Base-by-base conservation (phyloP, 2,797 vertebrate species). In the Lateolabrax maculatus region DNA sequence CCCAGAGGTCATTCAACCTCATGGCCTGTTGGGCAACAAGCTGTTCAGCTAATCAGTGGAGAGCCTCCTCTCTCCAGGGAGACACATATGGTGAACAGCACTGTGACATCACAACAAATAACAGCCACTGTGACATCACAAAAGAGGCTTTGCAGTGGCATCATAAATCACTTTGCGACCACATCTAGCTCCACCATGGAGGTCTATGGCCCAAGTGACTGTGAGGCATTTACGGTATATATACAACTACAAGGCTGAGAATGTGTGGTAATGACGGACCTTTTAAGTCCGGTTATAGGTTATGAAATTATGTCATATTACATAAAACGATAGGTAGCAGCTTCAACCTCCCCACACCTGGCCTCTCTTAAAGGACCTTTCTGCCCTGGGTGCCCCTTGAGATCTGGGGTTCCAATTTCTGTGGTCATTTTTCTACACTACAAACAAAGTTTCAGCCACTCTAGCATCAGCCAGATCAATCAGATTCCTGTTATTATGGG, bases 21-120 rank as follows among this genome's bases (percentile, higher is more conserved):
- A 69, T 46, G 79, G 86, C 90, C 83, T 91, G 84, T 84, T 84
- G 83, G 81, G 80, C 79, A 79, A 92, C 85, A 92, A 90, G 85
- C 90, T 90, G 89, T 88, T 92, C 75, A 79, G 87, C 85, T 91
- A 92, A 94, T 93, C 90, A 92, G 83, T 0, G 23, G 74, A 92
- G 86, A 92, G 86, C 86, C 44, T 80, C 62, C 1, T 75, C 77
- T 87, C 89, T 85, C 81, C 64, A 58, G 82, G 86, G 91, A 84
- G 39, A 41, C 61, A 52, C 90, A 90, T 87, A 90, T 84, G 88
- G 81, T 51, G 65, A 75, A 41, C 66, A 81, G 18, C 52, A 11
- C 48, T 56, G 75, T 83, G 85, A 89, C 88, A 89, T 85, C 84
- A 90, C 53, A 85, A 69, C 64, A 70, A 78, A 80, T 51, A 66